Conservation (phyloP, 2,113 vertebrate species). For the Hippocampus zosterae region DNA sequence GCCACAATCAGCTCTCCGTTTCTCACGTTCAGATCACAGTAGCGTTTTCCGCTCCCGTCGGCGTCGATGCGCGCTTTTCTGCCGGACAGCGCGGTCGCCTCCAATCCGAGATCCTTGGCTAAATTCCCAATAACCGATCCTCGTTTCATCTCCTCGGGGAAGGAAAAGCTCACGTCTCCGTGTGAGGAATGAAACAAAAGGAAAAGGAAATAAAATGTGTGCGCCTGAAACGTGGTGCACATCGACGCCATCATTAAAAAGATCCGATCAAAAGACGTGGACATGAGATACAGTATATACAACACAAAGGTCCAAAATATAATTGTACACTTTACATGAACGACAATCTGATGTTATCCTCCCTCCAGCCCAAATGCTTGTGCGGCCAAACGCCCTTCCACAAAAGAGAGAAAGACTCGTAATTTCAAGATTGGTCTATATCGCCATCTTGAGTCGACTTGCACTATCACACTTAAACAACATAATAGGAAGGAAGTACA, state of each 20-base stretch:
- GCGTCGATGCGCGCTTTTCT: constrained; percentile 53
- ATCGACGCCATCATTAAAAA: no score
- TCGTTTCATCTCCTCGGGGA: constrained; percentile 72
- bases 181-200: constrained; percentile 2
- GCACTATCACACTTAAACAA: no score
- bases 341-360: no score
- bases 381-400: no score
- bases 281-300: no score
- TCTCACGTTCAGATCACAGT: constrained; percentile 63
- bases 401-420: no score
- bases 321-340: neutral
- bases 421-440: constrained; percentile 15
- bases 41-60: constrained; percentile 48
- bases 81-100: constrained; percentile 38
- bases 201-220: neutral
- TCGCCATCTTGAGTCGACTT: constrained; percentile 47
- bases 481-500: no score
- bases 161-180: constrained; percentile 68
- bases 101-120: constrained; percentile 71
- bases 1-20: constrained; percentile 66
- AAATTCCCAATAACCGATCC: constrained; percentile 72
- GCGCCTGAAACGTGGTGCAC: no score
- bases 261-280: no score
- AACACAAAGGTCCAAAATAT: no score
- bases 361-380: no score